Evolutionary conservation across 1,140 invertebrate genomes (phyloP), one percentile per base, ranked within the genome.

Genomic region (Drosophila teissieri): DNA sequence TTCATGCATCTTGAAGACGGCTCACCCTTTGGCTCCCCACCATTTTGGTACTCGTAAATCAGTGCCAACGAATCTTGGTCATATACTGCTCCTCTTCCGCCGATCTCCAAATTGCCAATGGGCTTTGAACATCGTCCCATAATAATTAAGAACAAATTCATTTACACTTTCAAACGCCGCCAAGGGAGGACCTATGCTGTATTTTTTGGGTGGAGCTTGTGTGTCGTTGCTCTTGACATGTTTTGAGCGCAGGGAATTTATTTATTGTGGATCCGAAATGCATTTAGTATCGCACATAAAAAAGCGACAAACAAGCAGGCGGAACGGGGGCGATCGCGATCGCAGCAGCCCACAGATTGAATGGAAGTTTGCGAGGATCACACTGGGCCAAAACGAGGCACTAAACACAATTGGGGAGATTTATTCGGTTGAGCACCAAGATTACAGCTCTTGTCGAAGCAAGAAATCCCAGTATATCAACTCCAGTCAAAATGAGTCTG

Each of bases 131-230:
- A 56, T 17, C 37, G 58, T 76, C 53, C 58, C 77, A 78, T 80
- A 70, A 89, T 89, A 89, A 89, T 89, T 89, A 89, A 89, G 84
- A 89, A 89, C 84, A 89, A 89, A 89, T 89, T 89, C 84, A 89
- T 89, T 89, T 90, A 89, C 84, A 89, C 84, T 84, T 89, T 89
- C 65, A 77, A 78, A 84, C 53, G 73, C 24, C 46, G 68, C 37
- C 48, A 5, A 69, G 37, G 48, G 56, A 37, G n/a, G 64, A 40
- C 46, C 34, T 37, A n/a, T 48, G 40, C 34, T 42, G 46, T 37
- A 24, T 44, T 7, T 15, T 49, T n/a, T 49, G 54, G 42, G 44
- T 19, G 27, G 62, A 60, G 31, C 40, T 39, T 61, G 77, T 60
- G 48, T 57, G 46, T 65, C 62, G 54, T 88, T 89, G 80, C 80